phyloP scores from a whole-genome alignment of 2,113 vertebrate genomes.

The Brachyistius frenatus region DNA sequence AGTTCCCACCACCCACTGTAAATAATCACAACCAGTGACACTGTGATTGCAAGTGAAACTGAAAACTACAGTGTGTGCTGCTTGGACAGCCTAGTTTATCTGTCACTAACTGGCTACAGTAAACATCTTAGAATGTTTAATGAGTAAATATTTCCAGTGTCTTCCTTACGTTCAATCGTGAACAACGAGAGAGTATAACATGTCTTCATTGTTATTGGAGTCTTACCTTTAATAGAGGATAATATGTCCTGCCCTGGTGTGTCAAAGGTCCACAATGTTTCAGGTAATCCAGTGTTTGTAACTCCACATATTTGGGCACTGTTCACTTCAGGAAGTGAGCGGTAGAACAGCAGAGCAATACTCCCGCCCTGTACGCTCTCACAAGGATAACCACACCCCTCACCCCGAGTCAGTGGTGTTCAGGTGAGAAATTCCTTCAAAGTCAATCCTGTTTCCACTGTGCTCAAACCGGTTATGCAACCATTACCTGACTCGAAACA shows the following conservation, averaged over 20 bases:
- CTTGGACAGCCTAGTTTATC: background rate
- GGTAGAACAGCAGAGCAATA: constrained; percentile 27
- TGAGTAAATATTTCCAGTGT: background rate
- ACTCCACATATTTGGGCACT: constrained; percentile 53
- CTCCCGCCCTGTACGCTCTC: constrained; percentile 41
- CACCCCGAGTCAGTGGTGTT: constrained; percentile 50
- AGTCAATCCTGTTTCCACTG: constrained; percentile 11
- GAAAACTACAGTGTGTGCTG: constrained; percentile 3
- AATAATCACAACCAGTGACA: constrained; percentile 12
- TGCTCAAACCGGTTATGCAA: constrained; percentile 42
- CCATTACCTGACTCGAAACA: background rate
- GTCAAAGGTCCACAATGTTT: constrained; percentile 38
- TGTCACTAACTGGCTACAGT: constrained; percentile 3
- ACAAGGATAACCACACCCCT: constrained; percentile 65
- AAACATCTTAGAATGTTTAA: background rate
- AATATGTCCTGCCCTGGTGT: background rate
- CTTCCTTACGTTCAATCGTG: too few relatives aligned
- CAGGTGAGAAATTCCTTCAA: constrained; percentile 62
- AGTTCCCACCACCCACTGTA: background rate
- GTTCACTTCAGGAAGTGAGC: constrained; percentile 70
- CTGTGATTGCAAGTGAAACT: constrained; percentile 28
- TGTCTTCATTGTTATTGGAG: background rate
- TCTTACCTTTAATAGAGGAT: constrained; percentile 54
- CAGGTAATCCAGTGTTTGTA: constrained; percentile 17
- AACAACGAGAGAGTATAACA: background rate